Evolutionary conservation across 2,113 vertebrate species (phyloP), one percentile per base, ranked within the genome.

Genomic region (Chaetura pelagica): DNA sequence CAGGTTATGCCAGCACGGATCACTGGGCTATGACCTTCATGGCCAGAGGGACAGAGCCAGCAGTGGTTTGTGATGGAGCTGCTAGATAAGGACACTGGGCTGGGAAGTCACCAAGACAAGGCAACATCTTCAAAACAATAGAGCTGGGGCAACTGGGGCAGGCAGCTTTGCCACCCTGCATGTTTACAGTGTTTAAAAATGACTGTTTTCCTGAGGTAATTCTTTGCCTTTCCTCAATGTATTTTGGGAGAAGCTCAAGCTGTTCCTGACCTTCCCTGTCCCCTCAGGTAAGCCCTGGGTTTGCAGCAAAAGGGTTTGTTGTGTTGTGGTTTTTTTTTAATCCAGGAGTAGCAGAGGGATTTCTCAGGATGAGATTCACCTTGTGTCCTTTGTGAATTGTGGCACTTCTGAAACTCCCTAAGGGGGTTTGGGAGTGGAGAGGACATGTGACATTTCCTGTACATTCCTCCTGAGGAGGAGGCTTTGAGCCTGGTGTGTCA

Each of bases 41-140:
- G 83, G 96, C 97, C 96, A 96, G 89, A 96, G 98, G 98, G 54
- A 72, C 48, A 17, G 97, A 98, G 93, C 97, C 98, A 2, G 77
- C 59, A 0, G 94, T 98, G 38, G 26, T 98, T 84, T 98, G 98
- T 20, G 97, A 98, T 17, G 98, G 97, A 97, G 96, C 98, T 91
- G 95, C 96, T n/a, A 76, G 90, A 77, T 97, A 96, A 93, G 97
- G 97, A 49, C 24, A 3, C 2, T 80, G 93, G 67, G 89, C 48
- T 68, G 78, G 89, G 91, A 62, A 20, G 21, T 48, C 19, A 48
- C 46, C 46, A 48, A 48, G 46, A 48, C 87, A 77, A 97, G 87
- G 89, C 92, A 72, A 55, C 19, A 12, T 75, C 67, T 84, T 88
- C 96, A 91, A 93, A 95, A 82, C 32, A 24, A 66, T n/a, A 26